Conservation (phyloP, 2,797 vertebrate genomes). For the Masticophis lateralis region DNA sequence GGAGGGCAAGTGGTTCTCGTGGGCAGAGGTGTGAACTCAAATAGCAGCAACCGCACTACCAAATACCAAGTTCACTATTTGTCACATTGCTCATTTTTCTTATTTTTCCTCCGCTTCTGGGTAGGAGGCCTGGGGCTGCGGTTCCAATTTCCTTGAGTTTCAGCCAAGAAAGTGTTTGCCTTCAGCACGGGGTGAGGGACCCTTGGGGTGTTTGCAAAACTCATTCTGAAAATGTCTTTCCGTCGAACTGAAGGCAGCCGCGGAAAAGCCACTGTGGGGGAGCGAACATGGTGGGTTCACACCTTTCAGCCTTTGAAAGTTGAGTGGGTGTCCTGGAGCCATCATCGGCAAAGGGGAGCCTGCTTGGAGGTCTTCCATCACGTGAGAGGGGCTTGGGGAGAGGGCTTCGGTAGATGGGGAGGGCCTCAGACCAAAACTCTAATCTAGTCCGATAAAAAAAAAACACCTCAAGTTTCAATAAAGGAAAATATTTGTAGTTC, state of each 20-base stretch:
- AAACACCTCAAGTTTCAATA: not conserved
- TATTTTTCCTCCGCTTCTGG: not conserved
- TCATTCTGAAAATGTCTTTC: not conserved
- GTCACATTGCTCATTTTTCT: not conserved
- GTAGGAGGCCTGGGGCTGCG: not conserved
- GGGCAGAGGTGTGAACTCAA: not conserved
- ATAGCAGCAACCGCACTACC: not conserved
- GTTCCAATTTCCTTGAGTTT: not conserved
- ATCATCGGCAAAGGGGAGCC: not conserved
- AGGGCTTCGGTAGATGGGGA: not conserved
- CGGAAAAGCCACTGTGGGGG: not conserved
- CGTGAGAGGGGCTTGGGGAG: not conserved
- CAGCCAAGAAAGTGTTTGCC: not conserved
- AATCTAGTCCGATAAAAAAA: not conserved
- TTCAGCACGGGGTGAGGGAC: not conserved
- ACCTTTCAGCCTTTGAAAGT: not conserved
- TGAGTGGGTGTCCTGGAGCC: not conserved
- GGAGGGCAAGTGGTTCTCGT: not conserved
- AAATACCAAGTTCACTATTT: not conserved
- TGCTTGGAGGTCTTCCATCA: not conserved
- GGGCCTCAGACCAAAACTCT: not conserved
- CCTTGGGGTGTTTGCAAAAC: not conserved
- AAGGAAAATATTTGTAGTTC: too few relatives aligned
- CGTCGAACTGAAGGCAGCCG: not conserved
- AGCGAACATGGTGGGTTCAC: not conserved